phyloP scores from a whole-genome alignment of 2,888 invertebrate species.

The Dynastes hyllus region DNA sequence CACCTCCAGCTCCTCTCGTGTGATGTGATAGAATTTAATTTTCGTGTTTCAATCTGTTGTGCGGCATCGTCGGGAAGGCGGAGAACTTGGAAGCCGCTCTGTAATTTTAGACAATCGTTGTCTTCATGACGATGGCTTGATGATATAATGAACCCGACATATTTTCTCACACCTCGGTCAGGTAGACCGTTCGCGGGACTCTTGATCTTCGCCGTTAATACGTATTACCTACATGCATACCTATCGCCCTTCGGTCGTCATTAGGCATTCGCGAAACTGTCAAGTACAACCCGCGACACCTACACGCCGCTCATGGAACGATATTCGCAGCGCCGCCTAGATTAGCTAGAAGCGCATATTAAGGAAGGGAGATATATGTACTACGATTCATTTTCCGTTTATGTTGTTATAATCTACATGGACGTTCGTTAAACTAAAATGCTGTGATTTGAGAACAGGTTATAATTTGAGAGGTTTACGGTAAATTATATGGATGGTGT shows the following conservation, averaged over 20 bases:
- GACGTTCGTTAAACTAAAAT: slow-evolving; percentile 21
- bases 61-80: slow-evolving; percentile 62
- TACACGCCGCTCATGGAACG: slow-evolving; percentile 3
- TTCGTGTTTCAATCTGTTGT: slow-evolving; percentile 67
- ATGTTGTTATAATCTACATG: background rate
- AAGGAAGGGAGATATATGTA: background rate
- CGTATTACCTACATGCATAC: background rate
- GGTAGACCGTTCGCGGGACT: slow-evolving; percentile 13
- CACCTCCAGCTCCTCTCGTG: background rate
- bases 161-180: slow-evolving; percentile 71
- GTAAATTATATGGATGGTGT: slow-evolving; percentile 12
- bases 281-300: slow-evolving; percentile 18
- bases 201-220: background rate
- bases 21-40: slow-evolving; percentile 54
- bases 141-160: slow-evolving; percentile 72
- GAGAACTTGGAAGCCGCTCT: slow-evolving; percentile 68
- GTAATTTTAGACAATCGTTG: slow-evolving; percentile 72
- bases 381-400: background rate
- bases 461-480: slow-evolving; percentile 29
- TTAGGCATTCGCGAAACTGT: background rate
- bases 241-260: background rate
- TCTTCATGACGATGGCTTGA: slow-evolving; percentile 72
- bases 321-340: slow-evolving; percentile 4
- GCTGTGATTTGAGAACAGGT: slow-evolving; percentile 19
- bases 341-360: background rate